A percentile compares a stretch with the other conserved stretches of the same genome.
Conservation (phyloP, 2,797 vertebrate species). For the Tapirus indicus region DNA sequence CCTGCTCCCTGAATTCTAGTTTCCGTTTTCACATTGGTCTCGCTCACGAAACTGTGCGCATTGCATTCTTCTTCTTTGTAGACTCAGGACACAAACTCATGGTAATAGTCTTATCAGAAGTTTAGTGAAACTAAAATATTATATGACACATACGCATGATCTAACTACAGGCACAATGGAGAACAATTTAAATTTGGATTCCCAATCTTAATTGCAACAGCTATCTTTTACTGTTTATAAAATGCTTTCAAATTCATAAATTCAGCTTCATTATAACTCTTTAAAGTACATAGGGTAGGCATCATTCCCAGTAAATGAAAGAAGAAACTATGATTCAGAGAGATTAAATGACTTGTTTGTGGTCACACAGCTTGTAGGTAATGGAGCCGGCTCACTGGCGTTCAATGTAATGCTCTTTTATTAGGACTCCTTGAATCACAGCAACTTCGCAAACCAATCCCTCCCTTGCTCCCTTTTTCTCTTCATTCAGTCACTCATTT, state of each 20-base stretch:
- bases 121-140: background rate
- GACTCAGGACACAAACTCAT: background rate
- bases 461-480: background rate
- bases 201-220: background rate
- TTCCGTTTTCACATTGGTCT: background rate
- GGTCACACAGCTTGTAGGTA: background rate
- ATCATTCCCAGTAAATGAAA: background rate
- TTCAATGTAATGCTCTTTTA: background rate
- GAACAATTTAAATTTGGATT: background rate
- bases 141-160: background rate
- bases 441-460: background rate
- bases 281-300: background rate
- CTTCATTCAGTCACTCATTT: background rate
- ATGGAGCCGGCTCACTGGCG: background rate
- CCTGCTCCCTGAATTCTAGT: background rate
- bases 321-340: background rate
- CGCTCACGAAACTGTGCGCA: background rate
- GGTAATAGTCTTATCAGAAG: background rate
- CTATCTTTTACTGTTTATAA: background rate
- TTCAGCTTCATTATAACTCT: background rate
- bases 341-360: constrained; percentile 18
- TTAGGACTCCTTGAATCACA: background rate
- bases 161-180: background rate
- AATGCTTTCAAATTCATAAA: background rate
- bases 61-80: constrained; percentile 36